phyloP scores from a whole-genome alignment of 2,113 vertebrate species.

The Ammodytes marinus region DNA sequence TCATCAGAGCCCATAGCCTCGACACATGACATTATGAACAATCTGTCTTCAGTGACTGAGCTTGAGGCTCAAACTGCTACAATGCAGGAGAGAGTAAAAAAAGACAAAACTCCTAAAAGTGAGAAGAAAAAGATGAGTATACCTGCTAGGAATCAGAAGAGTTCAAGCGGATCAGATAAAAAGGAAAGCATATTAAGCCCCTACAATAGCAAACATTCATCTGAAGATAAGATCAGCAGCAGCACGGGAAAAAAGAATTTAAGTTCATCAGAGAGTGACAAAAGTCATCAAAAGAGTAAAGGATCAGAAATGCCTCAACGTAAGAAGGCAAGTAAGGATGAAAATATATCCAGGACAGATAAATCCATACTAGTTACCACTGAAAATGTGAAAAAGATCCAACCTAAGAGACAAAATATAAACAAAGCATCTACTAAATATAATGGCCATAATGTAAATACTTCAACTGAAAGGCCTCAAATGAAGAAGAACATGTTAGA shows the following conservation, averaged over 20 bases:
- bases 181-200: conserved; percentile 39
- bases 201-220: conserved; percentile 49
- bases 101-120: conserved; percentile 20
- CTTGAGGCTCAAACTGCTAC: conserved; percentile 21
- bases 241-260: conserved; percentile 57
- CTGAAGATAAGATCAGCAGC: conserved; percentile 64
- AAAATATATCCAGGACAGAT: conserved; percentile 36
- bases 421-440: conserved; percentile 45
- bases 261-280: conserved; percentile 65
- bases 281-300: conserved; percentile 51
- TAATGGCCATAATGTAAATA: conserved; percentile 73
- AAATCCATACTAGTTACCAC: conserved; percentile 35
- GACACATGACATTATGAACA: conserved; percentile 45
- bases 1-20: conserved; percentile 71
- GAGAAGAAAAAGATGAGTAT: conserved; percentile 54
- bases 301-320: conserved; percentile 42
- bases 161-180: conserved; percentile 55
- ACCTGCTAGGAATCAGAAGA: conserved; percentile 39
- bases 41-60: conserved; percentile 40
- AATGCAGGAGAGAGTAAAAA: conserved; percentile 27
- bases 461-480: conserved; percentile 57
- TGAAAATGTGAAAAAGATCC: conserved; percentile 38
- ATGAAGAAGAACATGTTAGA: conserved; percentile 78
- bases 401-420: conserved; percentile 49
- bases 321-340: conserved; percentile 54